Percentiles rank a stretch among this genome's conserved stretches.
Conservation (phyloP, 2,888 invertebrate genomes). For the Polia nebulosa region DNA sequence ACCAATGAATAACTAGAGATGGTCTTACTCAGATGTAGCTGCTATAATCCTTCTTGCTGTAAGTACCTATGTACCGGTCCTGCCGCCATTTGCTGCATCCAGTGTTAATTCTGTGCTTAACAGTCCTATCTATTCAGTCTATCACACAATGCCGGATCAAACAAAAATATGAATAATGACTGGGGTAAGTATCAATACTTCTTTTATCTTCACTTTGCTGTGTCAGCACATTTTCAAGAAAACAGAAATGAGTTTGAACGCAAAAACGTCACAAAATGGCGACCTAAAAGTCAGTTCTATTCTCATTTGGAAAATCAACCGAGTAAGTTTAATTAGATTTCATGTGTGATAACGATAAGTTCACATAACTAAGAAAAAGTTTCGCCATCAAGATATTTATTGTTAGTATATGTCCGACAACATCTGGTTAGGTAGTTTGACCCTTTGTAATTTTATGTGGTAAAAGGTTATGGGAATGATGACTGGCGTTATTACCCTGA, state of each 20-base stretch:
- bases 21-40: neutral
- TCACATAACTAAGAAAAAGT: too few relatives aligned
- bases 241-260: conserved; percentile 4
- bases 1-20: neutral
- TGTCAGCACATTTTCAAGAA: conserved; percentile 3
- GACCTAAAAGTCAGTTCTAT: conserved; percentile 2
- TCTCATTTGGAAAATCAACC: conserved; percentile 12
- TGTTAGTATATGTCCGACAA: neutral
- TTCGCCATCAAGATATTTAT: conserved; percentile 8
- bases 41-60: neutral
- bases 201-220: neutral
- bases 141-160: too few relatives aligned
- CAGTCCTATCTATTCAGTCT: too few relatives aligned
- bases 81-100: too few relatives aligned
- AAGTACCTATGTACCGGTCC: too few relatives aligned
- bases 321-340: conserved; percentile 21
- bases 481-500: conserved; percentile 10
- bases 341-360: too few relatives aligned
- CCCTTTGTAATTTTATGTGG: neutral
- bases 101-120: too few relatives aligned
- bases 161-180: neutral
- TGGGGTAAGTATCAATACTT: neutral
- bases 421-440: neutral
- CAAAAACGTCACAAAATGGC: conserved; percentile 17
- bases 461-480: conserved; percentile 16